These are phyloP conservation scores for Quiscalus mexicanus DNA, from an alignment of 2,113 vertebrate genomes.

Conservation along the genomic window DNA sequence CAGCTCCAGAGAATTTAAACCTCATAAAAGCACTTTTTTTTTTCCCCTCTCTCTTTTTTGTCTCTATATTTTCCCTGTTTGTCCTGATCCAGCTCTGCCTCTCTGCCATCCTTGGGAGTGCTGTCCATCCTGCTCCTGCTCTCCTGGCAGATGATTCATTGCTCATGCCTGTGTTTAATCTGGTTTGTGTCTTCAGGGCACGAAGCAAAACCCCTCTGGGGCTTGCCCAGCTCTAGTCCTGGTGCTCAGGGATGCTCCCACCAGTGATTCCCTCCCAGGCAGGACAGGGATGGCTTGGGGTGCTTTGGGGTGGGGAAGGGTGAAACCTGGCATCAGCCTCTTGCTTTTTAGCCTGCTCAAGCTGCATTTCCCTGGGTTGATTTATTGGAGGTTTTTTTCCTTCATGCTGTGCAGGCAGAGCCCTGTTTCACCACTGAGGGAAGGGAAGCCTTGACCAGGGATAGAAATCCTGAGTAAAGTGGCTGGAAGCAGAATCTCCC, in stretches of 20 bases:
- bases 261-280: neutral
- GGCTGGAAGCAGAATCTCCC: neutral
- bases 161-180: neutral
- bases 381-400: neutral
- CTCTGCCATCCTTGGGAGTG: neutral
- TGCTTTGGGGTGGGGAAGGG: neutral
- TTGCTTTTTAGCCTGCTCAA: neutral
- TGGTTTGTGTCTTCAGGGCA: neutral
- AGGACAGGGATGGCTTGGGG: neutral
- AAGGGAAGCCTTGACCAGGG: neutral
- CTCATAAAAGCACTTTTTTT: neutral
- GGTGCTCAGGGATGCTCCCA: neutral
- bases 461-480: neutral
- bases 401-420: neutral
- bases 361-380: neutral
- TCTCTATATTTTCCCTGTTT: neutral
- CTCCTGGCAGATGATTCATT: neutral
- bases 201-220: fast-evolving
- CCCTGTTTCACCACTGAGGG: fast-evolving
- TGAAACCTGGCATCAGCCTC: neutral
- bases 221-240: neutral
- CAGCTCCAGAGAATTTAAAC: neutral
- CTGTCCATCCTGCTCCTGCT: neutral
- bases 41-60: neutral
- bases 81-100: neutral